Percentiles rank a stretch among this genome's conserved stretches.
phyloP scores from a whole-genome alignment of 2,888 invertebrate species.

The Ophion costatus region DNA sequence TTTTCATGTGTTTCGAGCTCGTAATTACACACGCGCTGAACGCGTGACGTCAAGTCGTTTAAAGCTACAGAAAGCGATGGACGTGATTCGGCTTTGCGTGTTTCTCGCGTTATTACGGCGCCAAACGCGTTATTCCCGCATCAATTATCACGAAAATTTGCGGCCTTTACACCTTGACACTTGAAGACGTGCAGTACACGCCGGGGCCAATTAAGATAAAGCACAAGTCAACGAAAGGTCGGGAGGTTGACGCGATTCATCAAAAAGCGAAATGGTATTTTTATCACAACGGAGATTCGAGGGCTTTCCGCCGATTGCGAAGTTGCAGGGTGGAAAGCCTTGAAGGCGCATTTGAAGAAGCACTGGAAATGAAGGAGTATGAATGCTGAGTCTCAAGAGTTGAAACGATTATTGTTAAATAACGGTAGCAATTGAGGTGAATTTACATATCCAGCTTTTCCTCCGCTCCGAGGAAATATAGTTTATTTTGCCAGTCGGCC shows the following conservation, averaged over 20 bases:
- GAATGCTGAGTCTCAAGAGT: background rate
- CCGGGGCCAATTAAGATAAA: background rate
- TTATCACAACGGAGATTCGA: too few species aligned
- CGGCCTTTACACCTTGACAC: background rate
- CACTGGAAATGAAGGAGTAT: background rate
- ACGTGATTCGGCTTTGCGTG: constrained; percentile 17
- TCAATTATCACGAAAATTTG: constrained; percentile 27
- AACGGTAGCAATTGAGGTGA: background rate
- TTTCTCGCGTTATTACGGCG: constrained; percentile 35
- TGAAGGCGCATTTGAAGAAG: background rate
- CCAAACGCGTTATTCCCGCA: constrained; percentile 11
- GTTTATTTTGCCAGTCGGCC: constrained; percentile 37
- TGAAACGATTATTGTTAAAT: background rate
- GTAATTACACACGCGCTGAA: constrained; percentile 8
- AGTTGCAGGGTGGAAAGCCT: background rate
- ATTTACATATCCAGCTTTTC: background rate
- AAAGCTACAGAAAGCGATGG: background rate
- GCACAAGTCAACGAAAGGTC: background rate
- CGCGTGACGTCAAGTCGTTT: constrained; percentile 19
- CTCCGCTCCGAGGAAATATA: background rate
- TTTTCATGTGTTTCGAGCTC: constrained; percentile 5
- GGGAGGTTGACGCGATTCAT: background rate
- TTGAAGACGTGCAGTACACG: background rate
- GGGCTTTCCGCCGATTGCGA: background rate
- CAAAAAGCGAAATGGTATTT: background rate